These are phyloP conservation scores for Aromia moschata DNA, from an alignment of 2,888 invertebrate species.

Conservation along the genomic window DNA sequence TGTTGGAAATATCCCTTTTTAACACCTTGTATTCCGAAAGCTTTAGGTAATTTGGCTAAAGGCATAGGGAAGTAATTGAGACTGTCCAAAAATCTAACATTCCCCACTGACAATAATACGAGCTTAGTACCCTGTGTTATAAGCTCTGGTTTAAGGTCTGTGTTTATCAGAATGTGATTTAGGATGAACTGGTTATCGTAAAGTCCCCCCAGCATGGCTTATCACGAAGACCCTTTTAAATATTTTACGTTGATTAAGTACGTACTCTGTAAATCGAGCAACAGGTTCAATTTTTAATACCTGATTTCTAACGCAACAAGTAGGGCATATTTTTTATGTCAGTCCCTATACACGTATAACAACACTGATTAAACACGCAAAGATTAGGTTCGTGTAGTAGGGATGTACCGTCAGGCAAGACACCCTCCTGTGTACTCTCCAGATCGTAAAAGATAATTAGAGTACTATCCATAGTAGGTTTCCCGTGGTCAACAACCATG, in stretches of 20 bases:
- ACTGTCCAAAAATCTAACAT: slow-evolving; percentile 24
- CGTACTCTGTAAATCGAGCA: background rate
- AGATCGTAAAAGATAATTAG: slow-evolving; percentile 39
- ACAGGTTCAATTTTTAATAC: background rate
- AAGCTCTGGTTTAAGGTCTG: slow-evolving; percentile 27
- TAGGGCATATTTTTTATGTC: slow-evolving; percentile 12
- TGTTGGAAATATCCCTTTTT: slow-evolving; percentile 43
- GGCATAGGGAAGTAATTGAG: slow-evolving; percentile 11
- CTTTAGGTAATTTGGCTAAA: slow-evolving; percentile 3
- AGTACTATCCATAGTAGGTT: slow-evolving; percentile 12
- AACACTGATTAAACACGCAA: slow-evolving; percentile 27
- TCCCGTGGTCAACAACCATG: slow-evolving; percentile 21
- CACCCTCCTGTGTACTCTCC: slow-evolving; percentile 35
- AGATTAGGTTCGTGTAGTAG: slow-evolving; percentile 30
- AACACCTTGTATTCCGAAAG: slow-evolving; percentile 19
- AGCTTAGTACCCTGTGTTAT: slow-evolving; percentile 39
- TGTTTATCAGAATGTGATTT: slow-evolving; percentile 27
- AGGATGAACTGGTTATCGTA: slow-evolving; percentile 34
- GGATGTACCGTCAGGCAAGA: slow-evolving; percentile 4
- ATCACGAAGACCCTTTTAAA: slow-evolving; percentile 22
- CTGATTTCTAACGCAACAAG: slow-evolving; percentile 17
- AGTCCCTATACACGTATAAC: slow-evolving; percentile 17
- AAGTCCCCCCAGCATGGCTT: slow-evolving; percentile 26
- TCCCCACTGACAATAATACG: slow-evolving; percentile 19
- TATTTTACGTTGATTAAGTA: slow-evolving; percentile 18